Conservation (phyloP, 2,888 invertebrate species). For the Cantharis rufa region DNA sequence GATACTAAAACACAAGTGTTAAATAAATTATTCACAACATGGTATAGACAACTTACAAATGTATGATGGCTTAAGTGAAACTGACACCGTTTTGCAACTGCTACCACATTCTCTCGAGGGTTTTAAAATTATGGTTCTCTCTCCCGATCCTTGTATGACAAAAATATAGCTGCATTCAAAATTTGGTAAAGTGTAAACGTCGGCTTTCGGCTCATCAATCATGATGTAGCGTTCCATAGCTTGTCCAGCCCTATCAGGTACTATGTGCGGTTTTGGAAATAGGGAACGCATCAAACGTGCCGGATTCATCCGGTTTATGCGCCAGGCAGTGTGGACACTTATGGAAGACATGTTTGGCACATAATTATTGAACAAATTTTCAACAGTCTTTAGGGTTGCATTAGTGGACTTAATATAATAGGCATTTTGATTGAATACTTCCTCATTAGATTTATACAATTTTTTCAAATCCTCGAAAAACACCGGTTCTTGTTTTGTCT, state of each 20-base stretch:
- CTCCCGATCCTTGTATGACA: constrained; percentile 73
- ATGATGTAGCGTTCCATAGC: constrained; percentile 77
- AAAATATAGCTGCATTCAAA: constrained; percentile 84
- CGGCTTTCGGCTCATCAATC: constrained; percentile 72
- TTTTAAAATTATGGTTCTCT: constrained; percentile 70
- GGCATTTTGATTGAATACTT: constrained; percentile 67
- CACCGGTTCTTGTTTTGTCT: constrained; percentile 65
- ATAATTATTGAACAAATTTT: constrained; percentile 40
- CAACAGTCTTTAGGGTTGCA: constrained; percentile 36
- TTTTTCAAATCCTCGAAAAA: constrained; percentile 60
- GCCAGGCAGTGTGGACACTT: constrained; percentile 60
- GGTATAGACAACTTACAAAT: constrained; percentile 72
- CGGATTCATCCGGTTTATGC: constrained; percentile 76
- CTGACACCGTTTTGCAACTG: constrained; percentile 72
- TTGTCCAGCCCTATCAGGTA: constrained; percentile 68
- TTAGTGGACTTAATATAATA: constrained; percentile 59
- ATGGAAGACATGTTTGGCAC: constrained; percentile 35
- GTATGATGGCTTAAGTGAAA: constrained; percentile 72
- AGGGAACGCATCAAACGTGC: constrained; percentile 72
- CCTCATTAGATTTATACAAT: constrained; percentile 63
- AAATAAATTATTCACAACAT: background rate
- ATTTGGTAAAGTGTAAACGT: constrained; percentile 71
- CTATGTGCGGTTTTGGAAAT: constrained; percentile 72
- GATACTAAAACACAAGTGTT: constrained; percentile 65
- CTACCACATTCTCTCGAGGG: constrained; percentile 78